Evolutionary conservation across 1,140 invertebrate genomes (phyloP), one percentile per base, ranked within the genome.

Genomic region (Harpegnathos saltator): DNA sequence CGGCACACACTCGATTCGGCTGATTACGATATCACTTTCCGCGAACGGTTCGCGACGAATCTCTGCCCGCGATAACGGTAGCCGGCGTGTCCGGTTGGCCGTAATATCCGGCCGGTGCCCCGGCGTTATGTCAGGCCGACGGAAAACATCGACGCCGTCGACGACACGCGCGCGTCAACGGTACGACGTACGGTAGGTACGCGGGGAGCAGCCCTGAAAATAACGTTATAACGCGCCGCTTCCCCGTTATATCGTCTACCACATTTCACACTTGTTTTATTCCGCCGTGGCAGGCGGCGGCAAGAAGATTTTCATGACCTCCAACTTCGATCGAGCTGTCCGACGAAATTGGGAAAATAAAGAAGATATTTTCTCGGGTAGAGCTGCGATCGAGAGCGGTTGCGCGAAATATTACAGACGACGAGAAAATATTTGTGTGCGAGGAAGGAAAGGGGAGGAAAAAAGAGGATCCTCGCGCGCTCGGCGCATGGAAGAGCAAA

Each of bases 21-120:
- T 78, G 75, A 72, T 81, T 81, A 81, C 66, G 62, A 78, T 86
- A 86, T 73, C 85, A 86, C 68, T 82, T 86, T 73, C 58, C 75
- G 48, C 83, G 74, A 50, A 68, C 65, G 68, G 73, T 85, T 56
- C 85, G 24, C 26, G 68, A 71, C 62, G n/a, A 82, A 85, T 85
- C 85, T 85, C 54, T 85, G 38, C 38, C 38, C 29, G 33, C 61
- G 83, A 86, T 85, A n/a, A 86, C 54, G 24, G 24, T 61, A 22
- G 3, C 38, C 44, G 33, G 61, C 33, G 68, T 65, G 66, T 61
- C 62, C 72, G 63, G 82, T 66, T 87, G 59, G 83, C 66, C 26
- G 63, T 86, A 86, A 86, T 86, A 86, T 86, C 85, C 83, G 83
- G 68, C 52, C 44, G 29, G 15, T 26, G 24, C 44, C 38, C 65